phyloP scores from a whole-genome alignment of 2,113 vertebrate species.

The Etheostoma spectabile region DNA sequence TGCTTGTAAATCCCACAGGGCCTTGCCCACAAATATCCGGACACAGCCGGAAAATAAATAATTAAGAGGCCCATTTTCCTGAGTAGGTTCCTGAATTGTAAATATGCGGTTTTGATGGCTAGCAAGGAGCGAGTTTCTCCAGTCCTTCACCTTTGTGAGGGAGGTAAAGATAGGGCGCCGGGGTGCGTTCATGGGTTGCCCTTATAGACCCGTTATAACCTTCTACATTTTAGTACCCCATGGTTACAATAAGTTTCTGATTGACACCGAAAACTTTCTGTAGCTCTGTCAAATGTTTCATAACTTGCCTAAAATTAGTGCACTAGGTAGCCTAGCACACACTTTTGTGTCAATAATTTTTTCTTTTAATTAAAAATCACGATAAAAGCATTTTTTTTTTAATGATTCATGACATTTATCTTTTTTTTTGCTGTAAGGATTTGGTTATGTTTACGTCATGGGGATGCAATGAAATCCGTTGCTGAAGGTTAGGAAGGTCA shows the following conservation, averaged over 20 bases:
- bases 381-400: not conserved
- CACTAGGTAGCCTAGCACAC: not conserved
- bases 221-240: not conserved
- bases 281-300: not conserved
- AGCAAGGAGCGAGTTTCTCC: constrained; percentile 14
- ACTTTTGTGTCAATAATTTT: not conserved
- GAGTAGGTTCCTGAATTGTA: constrained; percentile 48
- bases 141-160: constrained; percentile 26
- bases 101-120: constrained; percentile 25
- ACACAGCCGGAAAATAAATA: constrained; percentile 65
- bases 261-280: not conserved
- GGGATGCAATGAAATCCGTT: not conserved
- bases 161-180: not conserved
- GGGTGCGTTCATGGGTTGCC: not conserved
- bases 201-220: not conserved
- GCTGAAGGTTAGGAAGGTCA: not conserved
- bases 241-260: not conserved
- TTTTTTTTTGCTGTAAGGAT: not conserved
- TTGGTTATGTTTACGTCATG: not conserved
- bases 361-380: not conserved
- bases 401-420: not conserved
- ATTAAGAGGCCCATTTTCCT: constrained; percentile 60
- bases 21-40: constrained; percentile 48
- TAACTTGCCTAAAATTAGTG: not conserved
- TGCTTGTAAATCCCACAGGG: constrained; percentile 63